Conservation (phyloP, 2,797 vertebrate species). For the Esox masquinongy region DNA sequence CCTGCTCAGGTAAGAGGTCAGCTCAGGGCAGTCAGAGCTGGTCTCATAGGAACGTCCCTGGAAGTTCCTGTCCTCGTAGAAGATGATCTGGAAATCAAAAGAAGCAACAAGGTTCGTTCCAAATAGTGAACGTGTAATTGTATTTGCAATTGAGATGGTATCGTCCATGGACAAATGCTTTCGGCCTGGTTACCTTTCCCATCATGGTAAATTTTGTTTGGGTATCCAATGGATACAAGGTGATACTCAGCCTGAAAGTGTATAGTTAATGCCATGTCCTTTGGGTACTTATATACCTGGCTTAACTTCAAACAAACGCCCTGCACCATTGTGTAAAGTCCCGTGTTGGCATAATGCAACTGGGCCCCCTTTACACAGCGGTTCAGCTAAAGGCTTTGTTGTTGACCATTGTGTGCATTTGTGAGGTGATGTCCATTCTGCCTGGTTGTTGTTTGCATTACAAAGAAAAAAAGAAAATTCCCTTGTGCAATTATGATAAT, state of each 20-base stretch:
- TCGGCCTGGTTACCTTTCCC: conserved; percentile 14
- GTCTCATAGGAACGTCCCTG: conserved; percentile 31
- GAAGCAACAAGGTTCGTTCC: not conserved
- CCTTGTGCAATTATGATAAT: not conserved
- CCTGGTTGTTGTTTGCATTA: conserved; percentile 9
- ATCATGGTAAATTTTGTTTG: conserved; percentile 5
- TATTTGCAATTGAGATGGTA: not conserved
- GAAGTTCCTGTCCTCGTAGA: conserved; percentile 32
- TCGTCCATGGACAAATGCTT: not conserved
- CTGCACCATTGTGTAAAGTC: conserved; percentile 13
- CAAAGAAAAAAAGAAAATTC: conserved; percentile 19
- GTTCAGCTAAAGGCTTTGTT: not conserved
- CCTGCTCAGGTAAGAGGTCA: conserved; percentile 29
- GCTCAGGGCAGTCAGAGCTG: conserved; percentile 29
- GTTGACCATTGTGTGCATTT: conserved; percentile 15
- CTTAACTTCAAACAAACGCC: conserved; percentile 1
- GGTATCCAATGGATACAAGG: not conserved
- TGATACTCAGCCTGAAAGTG: conserved; percentile 2
- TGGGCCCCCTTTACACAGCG: conserved; percentile 3
- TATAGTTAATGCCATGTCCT: conserved; percentile 9
- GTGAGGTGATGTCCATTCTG: not conserved
- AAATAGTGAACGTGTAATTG: not conserved
- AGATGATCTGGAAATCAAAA: conserved; percentile 18
- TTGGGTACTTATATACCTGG: conserved; percentile 18
- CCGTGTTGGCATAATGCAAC: conserved; percentile 16